phyloP scores from a whole-genome alignment of 92 coral and sea anemone genomes.

The Zoanthus solanderi region DNA sequence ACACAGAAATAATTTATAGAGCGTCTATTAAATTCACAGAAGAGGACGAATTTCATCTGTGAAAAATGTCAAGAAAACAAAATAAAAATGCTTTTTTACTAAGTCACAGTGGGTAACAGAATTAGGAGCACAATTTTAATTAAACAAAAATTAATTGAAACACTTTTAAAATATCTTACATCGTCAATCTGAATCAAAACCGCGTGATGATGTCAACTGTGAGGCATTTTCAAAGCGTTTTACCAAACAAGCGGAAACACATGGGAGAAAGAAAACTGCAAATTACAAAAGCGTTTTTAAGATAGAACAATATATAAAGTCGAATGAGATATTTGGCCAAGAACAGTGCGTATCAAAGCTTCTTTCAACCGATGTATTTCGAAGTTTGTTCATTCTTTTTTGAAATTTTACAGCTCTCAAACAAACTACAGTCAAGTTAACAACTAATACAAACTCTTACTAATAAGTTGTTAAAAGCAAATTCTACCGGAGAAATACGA shows the following conservation, averaged over 20 bases:
- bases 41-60: background rate
- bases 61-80: background rate
- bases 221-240: slow-evolving; percentile 22
- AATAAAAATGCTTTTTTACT: background rate
- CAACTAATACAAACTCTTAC: background rate
- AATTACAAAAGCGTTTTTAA: background rate
- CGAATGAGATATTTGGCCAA: background rate
- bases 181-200: slow-evolving; percentile 5
- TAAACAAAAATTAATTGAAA: background rate
- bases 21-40: background rate
- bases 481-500: slow-evolving; percentile 14
- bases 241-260: slow-evolving; percentile 2
- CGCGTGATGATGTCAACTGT: slow-evolving; percentile 39
- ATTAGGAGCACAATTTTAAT: background rate
- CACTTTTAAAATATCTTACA: background rate
- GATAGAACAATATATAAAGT: background rate
- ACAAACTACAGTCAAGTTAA: no score
- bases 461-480: slow-evolving; percentile 9
- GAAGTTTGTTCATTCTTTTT: background rate
- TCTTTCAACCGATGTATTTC: slow-evolving; percentile 6
- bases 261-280: background rate
- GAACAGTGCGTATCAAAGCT: background rate
- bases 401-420: slow-evolving; percentile 16
- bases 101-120: background rate
- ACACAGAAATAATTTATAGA: background rate